Conservation (phyloP, 2,888 invertebrate genomes). For the Rhamphomyia laevipes region DNA sequence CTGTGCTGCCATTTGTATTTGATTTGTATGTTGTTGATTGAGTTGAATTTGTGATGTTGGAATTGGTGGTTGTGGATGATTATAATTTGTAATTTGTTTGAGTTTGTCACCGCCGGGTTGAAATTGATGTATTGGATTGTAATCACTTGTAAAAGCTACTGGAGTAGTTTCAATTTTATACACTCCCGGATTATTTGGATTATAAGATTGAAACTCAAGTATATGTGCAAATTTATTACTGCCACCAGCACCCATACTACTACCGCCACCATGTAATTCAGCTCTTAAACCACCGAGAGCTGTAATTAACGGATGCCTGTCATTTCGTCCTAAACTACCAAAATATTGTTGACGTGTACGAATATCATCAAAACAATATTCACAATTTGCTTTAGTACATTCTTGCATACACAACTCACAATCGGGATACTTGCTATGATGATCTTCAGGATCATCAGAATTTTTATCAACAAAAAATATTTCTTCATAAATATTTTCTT, state of each 20-base stretch:
- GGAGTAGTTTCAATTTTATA: constrained; percentile 38
- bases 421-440: constrained; percentile 23
- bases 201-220: constrained; percentile 37
- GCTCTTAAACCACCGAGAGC: constrained; percentile 16
- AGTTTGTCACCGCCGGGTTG: constrained; percentile 16
- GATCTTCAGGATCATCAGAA: constrained; percentile 20
- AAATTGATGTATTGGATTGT: constrained; percentile 35
- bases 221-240: constrained; percentile 25
- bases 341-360: constrained; percentile 12
- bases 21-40: constrained; percentile 8
- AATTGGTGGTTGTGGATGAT: constrained; percentile 7
- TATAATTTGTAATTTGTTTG: background rate
- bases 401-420: constrained; percentile 36
- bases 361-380: constrained; percentile 24
- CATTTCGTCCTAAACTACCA: constrained; percentile 14
- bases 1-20: constrained; percentile 10
- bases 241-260: background rate
- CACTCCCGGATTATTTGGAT: constrained; percentile 37
- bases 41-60: constrained; percentile 14
- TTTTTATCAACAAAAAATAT: constrained; percentile 33
- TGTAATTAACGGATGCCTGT: constrained; percentile 3
- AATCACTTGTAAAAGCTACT: constrained; percentile 37
- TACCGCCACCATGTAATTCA: background rate
- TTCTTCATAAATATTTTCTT: constrained; percentile 38
- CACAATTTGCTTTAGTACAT: constrained; percentile 33